Conservation (phyloP, 2,113 vertebrate genomes). For the Plestiodon gilberti region DNA sequence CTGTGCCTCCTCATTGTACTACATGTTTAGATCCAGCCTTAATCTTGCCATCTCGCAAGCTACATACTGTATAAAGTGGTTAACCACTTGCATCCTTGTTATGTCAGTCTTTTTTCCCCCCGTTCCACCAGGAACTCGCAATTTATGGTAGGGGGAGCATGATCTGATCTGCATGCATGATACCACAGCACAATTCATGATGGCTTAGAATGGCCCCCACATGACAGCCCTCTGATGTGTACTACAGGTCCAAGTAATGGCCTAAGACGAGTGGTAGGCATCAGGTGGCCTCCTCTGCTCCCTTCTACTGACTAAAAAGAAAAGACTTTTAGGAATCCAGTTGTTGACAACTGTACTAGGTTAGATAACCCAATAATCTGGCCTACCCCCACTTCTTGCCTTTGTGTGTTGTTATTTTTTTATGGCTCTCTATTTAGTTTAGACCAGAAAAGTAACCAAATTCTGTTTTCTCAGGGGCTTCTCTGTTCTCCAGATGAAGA, state of each 20-base stretch:
- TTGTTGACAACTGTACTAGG: background rate
- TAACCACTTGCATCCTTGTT: background rate
- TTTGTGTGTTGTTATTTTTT: background rate
- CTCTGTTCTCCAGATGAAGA: background rate
- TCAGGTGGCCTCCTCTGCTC: background rate
- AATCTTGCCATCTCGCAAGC: background rate
- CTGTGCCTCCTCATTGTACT: too few relatives aligned
- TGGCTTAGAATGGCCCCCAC: too few relatives aligned
- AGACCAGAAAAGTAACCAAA: background rate
- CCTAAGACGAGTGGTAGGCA: background rate
- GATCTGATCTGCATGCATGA: too few relatives aligned
- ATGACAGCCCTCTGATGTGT: too few relatives aligned
- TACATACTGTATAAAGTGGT: background rate
- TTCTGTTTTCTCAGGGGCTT: background rate
- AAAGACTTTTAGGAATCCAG: background rate
- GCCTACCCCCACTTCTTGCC: background rate
- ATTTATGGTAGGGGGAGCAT: too few relatives aligned
- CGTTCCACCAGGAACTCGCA: background rate
- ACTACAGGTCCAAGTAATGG: too few relatives aligned
- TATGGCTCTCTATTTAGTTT: background rate
- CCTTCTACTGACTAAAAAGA: background rate
- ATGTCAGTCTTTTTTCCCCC: background rate
- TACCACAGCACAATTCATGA: too few relatives aligned
- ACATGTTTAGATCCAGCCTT: background rate
- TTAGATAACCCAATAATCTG: background rate